Percentiles rank a stretch among this genome's conserved stretches.
Conservation (phyloP, 2,797 vertebrate species). For the Halcyon leucocephala region DNA sequence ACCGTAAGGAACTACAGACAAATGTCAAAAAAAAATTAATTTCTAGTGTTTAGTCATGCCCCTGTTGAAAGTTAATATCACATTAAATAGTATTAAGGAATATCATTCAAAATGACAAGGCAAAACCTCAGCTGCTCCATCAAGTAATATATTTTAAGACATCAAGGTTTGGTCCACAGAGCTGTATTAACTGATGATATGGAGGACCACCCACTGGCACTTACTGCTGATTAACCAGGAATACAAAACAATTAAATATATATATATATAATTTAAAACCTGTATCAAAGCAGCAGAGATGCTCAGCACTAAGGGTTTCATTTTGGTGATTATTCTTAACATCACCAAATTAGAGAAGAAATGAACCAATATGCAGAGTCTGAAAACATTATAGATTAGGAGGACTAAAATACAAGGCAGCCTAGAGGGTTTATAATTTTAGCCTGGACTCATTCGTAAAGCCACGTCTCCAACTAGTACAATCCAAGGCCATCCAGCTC, state of each 20-base stretch:
- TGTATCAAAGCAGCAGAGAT: background rate
- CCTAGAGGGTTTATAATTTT: background rate
- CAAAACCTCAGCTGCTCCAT: background rate
- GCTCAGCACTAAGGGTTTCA: background rate
- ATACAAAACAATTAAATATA: background rate
- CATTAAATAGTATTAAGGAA: background rate
- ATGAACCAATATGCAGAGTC: background rate
- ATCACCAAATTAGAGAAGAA: background rate
- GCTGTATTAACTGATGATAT: background rate
- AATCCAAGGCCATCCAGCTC: background rate
- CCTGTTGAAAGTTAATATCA: slow-evolving; percentile 10
- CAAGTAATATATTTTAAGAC: background rate
- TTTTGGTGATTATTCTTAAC: background rate
- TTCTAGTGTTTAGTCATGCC: slow-evolving; percentile 34
- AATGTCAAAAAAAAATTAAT: slow-evolving; percentile 30
- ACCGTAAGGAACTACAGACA: background rate
- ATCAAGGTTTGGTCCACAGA: background rate
- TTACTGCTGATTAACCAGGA: background rate
- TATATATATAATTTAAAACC: too few species aligned
- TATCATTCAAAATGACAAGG: background rate
- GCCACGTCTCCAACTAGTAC: background rate
- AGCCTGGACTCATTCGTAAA: background rate
- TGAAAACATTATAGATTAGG: background rate
- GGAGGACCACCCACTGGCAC: background rate
- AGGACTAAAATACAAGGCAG: background rate